Conservation (phyloP, 2,797 vertebrate species). For the Poecile montanus region DNA sequence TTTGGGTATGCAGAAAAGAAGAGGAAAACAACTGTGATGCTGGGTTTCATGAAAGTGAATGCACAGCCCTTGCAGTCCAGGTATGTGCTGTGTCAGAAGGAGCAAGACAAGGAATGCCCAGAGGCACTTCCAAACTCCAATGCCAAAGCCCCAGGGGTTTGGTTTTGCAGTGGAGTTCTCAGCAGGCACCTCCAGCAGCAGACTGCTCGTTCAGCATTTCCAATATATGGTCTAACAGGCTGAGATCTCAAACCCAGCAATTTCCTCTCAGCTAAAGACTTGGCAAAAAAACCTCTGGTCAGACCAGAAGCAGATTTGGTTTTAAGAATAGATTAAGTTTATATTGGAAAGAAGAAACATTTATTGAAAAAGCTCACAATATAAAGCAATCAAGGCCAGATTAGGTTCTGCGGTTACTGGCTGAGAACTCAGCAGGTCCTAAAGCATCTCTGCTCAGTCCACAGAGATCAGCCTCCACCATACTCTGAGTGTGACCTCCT, state of each 20-base stretch:
- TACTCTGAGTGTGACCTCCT: background rate
- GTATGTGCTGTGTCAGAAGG: background rate
- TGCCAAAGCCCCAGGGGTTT: background rate
- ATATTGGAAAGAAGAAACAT: background rate
- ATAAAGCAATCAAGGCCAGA: background rate
- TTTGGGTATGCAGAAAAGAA: background rate
- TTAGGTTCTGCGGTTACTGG: background rate
- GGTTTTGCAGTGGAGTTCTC: background rate
- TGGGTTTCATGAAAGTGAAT: background rate
- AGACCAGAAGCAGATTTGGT: conserved; percentile 6
- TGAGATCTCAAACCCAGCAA: background rate
- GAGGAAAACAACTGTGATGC: background rate
- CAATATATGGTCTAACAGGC: background rate
- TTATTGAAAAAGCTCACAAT: background rate
- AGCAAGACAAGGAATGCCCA: background rate
- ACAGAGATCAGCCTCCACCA: background rate
- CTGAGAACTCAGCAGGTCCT: background rate
- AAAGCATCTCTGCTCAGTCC: background rate
- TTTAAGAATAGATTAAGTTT: conserved; percentile 12
- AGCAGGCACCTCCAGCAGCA: background rate
- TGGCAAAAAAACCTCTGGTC: background rate
- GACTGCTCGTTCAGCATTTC: background rate
- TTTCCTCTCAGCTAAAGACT: background rate
- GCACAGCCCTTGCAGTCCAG: background rate
- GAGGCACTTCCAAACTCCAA: background rate